Percentiles rank a stretch among this genome's conserved stretches.
These are phyloP conservation scores for Rissa tridactyla DNA, from an alignment of 2,113 vertebrate species.

Conservation along the genomic window DNA sequence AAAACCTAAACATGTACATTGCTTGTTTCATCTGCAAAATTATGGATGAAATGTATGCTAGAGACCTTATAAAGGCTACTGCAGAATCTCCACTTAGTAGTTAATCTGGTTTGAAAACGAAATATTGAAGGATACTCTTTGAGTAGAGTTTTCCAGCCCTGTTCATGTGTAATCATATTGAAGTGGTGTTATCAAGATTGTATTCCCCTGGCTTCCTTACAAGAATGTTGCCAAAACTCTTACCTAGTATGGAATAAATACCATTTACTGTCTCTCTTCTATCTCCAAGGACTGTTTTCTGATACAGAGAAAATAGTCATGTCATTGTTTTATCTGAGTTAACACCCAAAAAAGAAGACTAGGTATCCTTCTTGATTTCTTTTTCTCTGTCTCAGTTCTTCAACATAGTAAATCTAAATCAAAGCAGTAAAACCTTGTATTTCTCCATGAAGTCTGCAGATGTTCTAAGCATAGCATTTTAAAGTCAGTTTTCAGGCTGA, in stretches of 20 bases:
- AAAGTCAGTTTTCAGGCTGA: not conserved
- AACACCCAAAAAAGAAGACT: not conserved
- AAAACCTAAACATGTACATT: not conserved
- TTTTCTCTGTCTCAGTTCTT: not conserved
- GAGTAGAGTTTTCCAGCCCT: not conserved
- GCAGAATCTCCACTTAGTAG: not conserved
- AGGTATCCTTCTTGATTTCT: not conserved
- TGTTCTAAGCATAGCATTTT: not conserved
- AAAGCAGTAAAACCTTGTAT: not conserved
- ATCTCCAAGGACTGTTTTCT: not conserved
- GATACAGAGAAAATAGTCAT: not conserved
- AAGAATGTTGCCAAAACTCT: not conserved
- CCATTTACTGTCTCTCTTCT: not conserved
- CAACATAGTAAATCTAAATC: not conserved
- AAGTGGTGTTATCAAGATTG: not conserved
- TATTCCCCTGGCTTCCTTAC: not conserved
- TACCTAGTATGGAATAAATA: not conserved
- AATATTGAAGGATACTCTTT: not conserved
- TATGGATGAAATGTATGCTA: not conserved
- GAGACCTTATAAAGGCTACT: not conserved
- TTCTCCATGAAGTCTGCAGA: not conserved
- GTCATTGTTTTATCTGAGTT: not conserved
- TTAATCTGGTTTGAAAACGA: not conserved
- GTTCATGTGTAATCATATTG: not conserved
- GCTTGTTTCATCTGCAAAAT: not conserved